phyloP scores from a whole-genome alignment of 2,797 vertebrate genomes.

The Rhabdomys pumilio region DNA sequence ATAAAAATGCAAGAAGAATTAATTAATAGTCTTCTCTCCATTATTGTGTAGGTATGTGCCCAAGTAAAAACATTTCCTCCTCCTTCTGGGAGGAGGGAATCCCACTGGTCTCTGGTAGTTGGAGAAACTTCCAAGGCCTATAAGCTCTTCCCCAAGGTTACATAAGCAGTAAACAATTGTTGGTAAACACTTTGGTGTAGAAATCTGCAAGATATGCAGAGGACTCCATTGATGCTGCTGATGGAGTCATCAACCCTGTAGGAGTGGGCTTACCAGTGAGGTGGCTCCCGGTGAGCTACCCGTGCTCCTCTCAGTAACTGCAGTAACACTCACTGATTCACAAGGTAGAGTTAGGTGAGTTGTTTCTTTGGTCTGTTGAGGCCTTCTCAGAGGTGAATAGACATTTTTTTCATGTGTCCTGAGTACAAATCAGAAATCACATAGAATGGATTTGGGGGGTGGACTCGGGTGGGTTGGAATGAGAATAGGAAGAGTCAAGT shows the following conservation, averaged over 20 bases:
- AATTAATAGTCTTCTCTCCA: background rate
- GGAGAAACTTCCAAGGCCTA: background rate
- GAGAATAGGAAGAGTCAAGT: background rate
- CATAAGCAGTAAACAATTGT: background rate
- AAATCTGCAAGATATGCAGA: background rate
- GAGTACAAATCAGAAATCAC: background rate
- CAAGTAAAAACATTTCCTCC: background rate
- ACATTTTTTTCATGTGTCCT: background rate
- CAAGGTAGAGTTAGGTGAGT: background rate
- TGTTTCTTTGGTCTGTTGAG: background rate
- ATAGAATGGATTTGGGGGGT: background rate
- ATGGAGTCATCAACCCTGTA: too few relatives aligned
- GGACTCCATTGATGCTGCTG: background rate
- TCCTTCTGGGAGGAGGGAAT: background rate
- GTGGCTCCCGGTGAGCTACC: background rate
- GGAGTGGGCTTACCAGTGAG: too few relatives aligned
- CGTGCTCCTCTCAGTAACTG: background rate
- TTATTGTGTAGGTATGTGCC: background rate
- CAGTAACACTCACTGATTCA: background rate
- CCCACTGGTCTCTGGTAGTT: background rate
- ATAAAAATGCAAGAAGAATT: slow-evolving; percentile 2
- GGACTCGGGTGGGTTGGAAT: background rate
- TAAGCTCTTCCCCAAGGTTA: background rate
- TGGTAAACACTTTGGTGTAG: background rate
- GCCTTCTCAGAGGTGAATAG: background rate